Evolutionary conservation across 2,113 vertebrate genomes (phyloP), one percentile per base, ranked within the genome.

Genomic region (Sminthopsis crassicaudata): DNA sequence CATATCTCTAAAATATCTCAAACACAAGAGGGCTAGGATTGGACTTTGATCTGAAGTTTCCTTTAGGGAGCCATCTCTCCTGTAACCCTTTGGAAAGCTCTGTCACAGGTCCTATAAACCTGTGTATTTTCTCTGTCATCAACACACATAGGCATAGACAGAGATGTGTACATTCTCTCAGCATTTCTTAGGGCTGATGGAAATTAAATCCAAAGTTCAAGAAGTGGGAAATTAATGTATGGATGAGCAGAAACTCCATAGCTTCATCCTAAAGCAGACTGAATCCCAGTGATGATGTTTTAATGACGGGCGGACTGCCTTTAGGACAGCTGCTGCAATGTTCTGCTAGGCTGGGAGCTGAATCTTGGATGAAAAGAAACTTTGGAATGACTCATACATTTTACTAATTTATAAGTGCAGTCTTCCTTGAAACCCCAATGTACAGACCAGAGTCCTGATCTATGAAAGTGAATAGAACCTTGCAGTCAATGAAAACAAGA

Each of bases 401-500:
- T 98, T 98, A 98, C 98, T 99, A 98, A 98, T 98, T 98, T 98
- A 98, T 98, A 98, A 98, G 94, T 97, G 97, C 97, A 98, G 96
- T 93, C 98, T 98, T 98, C 98, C 98, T 98, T 98, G 98, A 98
- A 98, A 98, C 97, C 97, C 96, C 96, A 96, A 19, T 96, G 96
- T 98, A 98, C 98, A 98, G 96, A 98, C 96, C 95, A 92, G 93
- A 0, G 0, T 94, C 53, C 91, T 88, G 46, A 93, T 97, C 95
- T 98, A 91, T 93, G 92, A 97, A 98, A 98, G 93, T 94, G 96
- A 97, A 95, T 94, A 93, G 8, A 53, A 95, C 97, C 98, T 97
- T 97, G 97, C 98, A 98, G 96, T 97, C 95, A 97, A 96, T 96
- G 96, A 96, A 98, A 98, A 95, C 94, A 95, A 96, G 53, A 60